Evolutionary conservation across 2,888 invertebrate species (phyloP).

Genomic region (Euzophera pinguis): DNA sequence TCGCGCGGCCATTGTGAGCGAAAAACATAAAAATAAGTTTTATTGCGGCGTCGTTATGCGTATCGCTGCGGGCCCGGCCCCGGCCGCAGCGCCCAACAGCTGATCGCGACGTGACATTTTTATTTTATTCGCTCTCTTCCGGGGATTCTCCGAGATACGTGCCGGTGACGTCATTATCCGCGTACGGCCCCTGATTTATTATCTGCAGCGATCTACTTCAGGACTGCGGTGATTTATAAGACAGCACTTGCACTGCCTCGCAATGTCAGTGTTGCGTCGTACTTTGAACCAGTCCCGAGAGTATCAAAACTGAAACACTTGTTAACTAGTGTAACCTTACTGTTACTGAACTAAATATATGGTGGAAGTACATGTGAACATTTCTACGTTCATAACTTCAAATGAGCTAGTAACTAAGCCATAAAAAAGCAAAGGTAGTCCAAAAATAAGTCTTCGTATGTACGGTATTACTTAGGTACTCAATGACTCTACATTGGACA

Average conservation of each 20-base stretch:
- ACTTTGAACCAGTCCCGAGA: constrained; percentile 37
- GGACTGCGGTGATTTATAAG: constrained; percentile 53
- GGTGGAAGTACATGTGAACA: no score
- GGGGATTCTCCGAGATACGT: constrained; percentile 78
- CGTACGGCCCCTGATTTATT: constrained; percentile 70
- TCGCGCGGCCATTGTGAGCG: constrained; percentile 80
- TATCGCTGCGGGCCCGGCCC: constrained; percentile 65
- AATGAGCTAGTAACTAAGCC: no score
- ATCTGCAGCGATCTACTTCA: constrained; percentile 54
- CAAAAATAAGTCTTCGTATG: no score
- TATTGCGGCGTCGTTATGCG: constrained; percentile 79
- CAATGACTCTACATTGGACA: no score
- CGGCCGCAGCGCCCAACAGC: constrained; percentile 68
- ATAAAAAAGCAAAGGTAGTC: no score
- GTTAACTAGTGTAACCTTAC: constrained; percentile 3
- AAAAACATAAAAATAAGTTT: constrained; percentile 81
- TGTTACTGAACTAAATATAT: no score
- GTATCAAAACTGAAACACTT: constrained; percentile 24
- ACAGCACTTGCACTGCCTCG: constrained; percentile 30
- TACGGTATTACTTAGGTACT: no score
- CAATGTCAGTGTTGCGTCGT: constrained; percentile 52
- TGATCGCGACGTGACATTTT: constrained; percentile 80
- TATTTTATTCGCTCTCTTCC: constrained; percentile 78
- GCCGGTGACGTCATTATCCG: constrained; percentile 76
- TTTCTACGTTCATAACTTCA: no score